Evolutionary conservation across 2,888 invertebrate genomes (phyloP).

Genomic region (Drosophila pseudotalamancana): DNA sequence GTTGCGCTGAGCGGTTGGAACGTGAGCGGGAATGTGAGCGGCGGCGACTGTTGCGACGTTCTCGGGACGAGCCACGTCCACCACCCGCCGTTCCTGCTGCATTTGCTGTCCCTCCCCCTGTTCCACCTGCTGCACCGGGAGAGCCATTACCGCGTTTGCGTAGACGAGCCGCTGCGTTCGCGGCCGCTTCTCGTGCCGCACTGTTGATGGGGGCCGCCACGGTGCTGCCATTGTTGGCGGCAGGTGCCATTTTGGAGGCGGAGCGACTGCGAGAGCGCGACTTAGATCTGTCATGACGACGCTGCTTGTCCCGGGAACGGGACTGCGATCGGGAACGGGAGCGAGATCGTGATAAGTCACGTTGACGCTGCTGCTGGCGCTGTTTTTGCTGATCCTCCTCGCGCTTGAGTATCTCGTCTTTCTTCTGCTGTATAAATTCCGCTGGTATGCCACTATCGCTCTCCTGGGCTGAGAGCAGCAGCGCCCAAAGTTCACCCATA

Average conservation of each 20-base stretch:
- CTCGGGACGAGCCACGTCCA: conserved; percentile 73
- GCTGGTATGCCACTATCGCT: conserved; percentile 98
- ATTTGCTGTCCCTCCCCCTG: conserved; percentile 55
- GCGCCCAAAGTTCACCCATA: conserved; percentile 98
- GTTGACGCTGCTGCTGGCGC: conserved; percentile 58
- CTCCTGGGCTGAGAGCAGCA: conserved; percentile 97
- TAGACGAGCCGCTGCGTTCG: conserved; percentile 77
- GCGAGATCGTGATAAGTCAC: conserved; percentile 82
- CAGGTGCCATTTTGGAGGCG: conserved; percentile 30
- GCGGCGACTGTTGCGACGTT: conserved; percentile 67
- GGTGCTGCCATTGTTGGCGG: conserved; percentile 49
- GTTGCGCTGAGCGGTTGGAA: conserved; percentile 66
- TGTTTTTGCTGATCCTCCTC: conserved; percentile 82
- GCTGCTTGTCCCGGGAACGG: conserved; percentile 39
- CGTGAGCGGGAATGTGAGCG: conserved; percentile 66
- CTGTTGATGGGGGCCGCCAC: conserved; percentile 47
- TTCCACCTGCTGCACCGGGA: conserved; percentile 62
- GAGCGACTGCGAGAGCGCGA: conserved; percentile 62
- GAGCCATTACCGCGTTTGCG: conserved; percentile 75
- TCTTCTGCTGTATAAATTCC: conserved; percentile 96
- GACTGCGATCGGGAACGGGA: conserved; percentile 81
- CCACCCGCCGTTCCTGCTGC: conserved; percentile 76
- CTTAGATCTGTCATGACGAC: conserved; percentile 57
- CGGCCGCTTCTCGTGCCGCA: conserved; percentile 79
- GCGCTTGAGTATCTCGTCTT: conserved; percentile 96